Evolutionary conservation across 1,140 invertebrate species (phyloP), one percentile per base, ranked within the genome.

Genomic region (Ericerus pela): DNA sequence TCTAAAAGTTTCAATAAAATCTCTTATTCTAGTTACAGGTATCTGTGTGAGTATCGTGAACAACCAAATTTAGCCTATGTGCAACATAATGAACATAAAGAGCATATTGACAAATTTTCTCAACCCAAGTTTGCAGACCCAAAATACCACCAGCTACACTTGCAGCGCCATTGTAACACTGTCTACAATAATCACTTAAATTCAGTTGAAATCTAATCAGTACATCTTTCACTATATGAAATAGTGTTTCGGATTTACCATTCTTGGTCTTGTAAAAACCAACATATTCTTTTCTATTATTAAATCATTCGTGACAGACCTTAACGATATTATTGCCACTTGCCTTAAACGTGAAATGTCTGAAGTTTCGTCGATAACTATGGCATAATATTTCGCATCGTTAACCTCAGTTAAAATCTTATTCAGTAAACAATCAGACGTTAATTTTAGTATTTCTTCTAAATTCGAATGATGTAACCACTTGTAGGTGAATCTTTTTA

Each of bases 151-250:
- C 53, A 10, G 6, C 12, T 37, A 58, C 51, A 10, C 31, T 37
- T 4, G 57, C 8, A n/a, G 57, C 57, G 27, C 57, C 53, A 29
- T 58, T 53, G 30, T 41, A 58, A 29, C 53, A 58, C 18, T 58
- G 57, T 10, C 57, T 53, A 27, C 33, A 28, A 3, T 38, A 12
- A 0, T 58, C 31, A 20, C 41, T 20, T 20, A 55, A 6, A 11
- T 16, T 8, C 16, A 58, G 37, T 30, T 41, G 28, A 22, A 58
- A 58, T 16, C 33, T 12, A 22, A 31, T 12, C 14, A 58, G 27
- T 14, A 55, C 28, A 53, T 53, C 52, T 54, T 58, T 53, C n/a
- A 58, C 36, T 20, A 55, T 58, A 11, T 55, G 41, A 20, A 58
- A 58, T 24, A 58, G 30, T n/a, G 28, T 58, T 27, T 55, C 30